Percentiles rank a stretch among this genome's conserved stretches.
These are phyloP conservation scores for Spondyliosoma cantharus DNA, from an alignment of 2,797 vertebrate species.

Conservation along the genomic window DNA sequence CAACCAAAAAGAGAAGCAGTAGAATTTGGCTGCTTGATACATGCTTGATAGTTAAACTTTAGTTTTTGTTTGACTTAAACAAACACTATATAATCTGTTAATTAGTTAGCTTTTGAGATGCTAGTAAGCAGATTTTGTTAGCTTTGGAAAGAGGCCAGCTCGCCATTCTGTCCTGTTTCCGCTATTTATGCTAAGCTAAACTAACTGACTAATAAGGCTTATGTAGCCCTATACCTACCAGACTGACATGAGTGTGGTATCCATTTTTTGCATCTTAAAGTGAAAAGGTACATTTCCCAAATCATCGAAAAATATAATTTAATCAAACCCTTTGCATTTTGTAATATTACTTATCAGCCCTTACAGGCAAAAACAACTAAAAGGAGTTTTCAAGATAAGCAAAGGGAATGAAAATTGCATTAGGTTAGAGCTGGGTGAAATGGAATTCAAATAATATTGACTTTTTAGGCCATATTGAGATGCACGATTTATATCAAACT, in stretches of 20 bases:
- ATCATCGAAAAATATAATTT: neutral
- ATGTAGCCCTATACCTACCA: neutral
- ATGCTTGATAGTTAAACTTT: too few species aligned
- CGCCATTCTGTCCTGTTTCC: neutral
- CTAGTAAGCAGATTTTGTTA: too few species aligned
- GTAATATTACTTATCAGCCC: neutral
- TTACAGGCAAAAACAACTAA: neutral
- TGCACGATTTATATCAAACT: too few species aligned
- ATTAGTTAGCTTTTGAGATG: too few species aligned
- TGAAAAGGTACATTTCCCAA: neutral
- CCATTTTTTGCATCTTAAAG: neutral
- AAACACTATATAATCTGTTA: too few species aligned
- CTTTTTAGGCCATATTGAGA: too few species aligned
- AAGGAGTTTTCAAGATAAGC: neutral
- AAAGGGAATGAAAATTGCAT: neutral
- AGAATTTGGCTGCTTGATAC: too few species aligned
- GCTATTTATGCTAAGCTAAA: neutral
- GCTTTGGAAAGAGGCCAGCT: too few species aligned
- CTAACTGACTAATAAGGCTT: neutral
- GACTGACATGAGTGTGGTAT: neutral
- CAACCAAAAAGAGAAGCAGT: too few species aligned
- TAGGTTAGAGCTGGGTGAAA: too few species aligned
- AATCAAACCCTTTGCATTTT: neutral
- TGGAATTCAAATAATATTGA: too few species aligned
- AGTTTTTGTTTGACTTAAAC: too few species aligned